Evolutionary conservation across 1,140 invertebrate genomes (phyloP).

Genomic region (Ruditapes philippinarum): DNA sequence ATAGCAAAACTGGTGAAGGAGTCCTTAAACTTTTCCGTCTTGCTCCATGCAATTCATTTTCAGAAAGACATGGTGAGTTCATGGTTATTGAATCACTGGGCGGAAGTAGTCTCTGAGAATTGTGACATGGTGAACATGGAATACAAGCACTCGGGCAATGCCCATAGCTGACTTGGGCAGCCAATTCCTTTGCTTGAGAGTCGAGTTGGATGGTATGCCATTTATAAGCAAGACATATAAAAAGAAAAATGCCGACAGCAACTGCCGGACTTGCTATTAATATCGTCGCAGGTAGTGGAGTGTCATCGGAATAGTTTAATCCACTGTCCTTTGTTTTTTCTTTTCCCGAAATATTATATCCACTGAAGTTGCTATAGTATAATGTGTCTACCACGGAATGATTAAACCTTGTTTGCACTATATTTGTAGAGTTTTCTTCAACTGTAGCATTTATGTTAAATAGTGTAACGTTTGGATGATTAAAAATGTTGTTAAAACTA

Average conservation of each 20-base stretch:
- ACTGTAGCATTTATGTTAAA: no score
- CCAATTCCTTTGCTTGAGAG: constrained; percentile 42
- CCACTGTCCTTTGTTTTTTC: background rate
- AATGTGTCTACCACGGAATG: no score
- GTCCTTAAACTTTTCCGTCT: constrained; percentile 23
- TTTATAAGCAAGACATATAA: constrained; percentile 55
- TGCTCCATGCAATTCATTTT: background rate
- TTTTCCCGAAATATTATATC: background rate
- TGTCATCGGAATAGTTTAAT: background rate
- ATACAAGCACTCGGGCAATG: constrained; percentile 7
- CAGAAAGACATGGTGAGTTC: background rate
- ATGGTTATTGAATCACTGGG: background rate
- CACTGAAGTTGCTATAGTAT: no score
- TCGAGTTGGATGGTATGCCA: constrained; percentile 49
- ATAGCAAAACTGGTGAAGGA: constrained; percentile 9
- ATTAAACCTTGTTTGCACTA: no score
- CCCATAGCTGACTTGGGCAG: constrained; percentile 1
- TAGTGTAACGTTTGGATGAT: no score
- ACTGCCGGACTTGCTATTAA: constrained; percentile 51
- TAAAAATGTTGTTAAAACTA: no score
- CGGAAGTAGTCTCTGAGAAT: background rate
- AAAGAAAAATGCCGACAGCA: constrained; percentile 50
- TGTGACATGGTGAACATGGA: background rate
- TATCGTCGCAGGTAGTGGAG: constrained; percentile 22
- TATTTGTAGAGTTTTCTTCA: no score